Evolutionary conservation across 2,888 invertebrate species (phyloP).

Genomic region (Megastigmus dorsalis): DNA sequence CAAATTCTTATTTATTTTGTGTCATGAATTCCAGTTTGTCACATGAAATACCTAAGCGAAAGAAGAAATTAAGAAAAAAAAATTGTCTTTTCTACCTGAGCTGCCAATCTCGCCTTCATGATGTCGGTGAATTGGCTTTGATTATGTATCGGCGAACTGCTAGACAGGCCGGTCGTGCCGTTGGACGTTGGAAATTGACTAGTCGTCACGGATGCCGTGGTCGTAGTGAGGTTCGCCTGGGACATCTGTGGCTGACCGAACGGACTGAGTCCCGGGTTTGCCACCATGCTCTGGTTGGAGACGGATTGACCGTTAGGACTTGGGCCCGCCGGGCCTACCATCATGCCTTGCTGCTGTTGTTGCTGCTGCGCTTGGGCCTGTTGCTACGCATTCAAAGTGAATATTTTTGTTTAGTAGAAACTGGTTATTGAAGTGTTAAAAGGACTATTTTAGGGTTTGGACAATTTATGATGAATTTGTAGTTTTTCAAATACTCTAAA

Average conservation of each 20-base stretch:
- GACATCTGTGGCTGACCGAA: constrained; percentile 81
- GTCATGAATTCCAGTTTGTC: no score
- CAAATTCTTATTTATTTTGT: no score
- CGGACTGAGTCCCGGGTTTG: constrained; percentile 83
- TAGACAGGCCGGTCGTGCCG: constrained; percentile 76
- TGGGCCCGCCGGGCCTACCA: constrained; percentile 86
- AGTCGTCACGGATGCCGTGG: constrained; percentile 76
- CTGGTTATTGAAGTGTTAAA: no score
- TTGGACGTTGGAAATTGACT: constrained; percentile 78
- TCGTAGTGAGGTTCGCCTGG: constrained; percentile 76
- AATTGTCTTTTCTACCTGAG: constrained; percentile 62
- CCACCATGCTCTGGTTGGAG: constrained; percentile 78
- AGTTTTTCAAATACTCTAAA: neutral
- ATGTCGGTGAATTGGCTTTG: constrained; percentile 78
- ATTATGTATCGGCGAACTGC: constrained; percentile 76
- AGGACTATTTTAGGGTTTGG: no score
- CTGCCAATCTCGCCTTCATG: constrained; percentile 78
- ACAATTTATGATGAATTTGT: no score
- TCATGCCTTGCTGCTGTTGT: constrained; percentile 76
- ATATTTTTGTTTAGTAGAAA: no score
- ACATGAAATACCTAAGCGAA: no score
- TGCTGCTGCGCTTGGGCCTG: constrained; percentile 74
- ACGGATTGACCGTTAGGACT: constrained; percentile 83
- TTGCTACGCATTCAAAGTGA: no score
- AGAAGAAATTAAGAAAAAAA: no score